Evolutionary conservation across 2,797 vertebrate genomes (phyloP), one percentile per base, ranked within the genome.

Genomic region (Orientallactaga sibirica): DNA sequence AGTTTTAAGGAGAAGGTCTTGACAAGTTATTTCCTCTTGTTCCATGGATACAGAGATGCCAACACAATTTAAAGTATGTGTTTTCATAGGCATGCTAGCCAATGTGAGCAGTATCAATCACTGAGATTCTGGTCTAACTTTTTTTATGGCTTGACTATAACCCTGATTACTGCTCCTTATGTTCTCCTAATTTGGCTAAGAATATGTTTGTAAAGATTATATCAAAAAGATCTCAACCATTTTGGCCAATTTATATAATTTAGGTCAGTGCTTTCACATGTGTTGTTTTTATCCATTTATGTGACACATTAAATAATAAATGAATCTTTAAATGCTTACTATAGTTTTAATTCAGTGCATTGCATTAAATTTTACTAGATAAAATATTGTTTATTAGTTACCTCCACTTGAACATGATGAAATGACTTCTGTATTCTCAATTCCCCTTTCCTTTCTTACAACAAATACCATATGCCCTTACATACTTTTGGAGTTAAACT

Each of bases 401-500:
- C 70, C 18, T 93, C 22, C 84, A 25, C 8, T 70, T 85, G 78
- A 88, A 85, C 33, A 41, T 71, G 41, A 84, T 48, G 41, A 20
- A 73, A 27, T 70, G 33, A 37, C 41, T 83, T 70, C 78, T 75
- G 2, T 37, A 83, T 37, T 81, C 27, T 90, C 61, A 73, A 22
- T 22, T 58, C 18, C 9, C 27, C 22, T 95, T 37, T 83, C 22
- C 14, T 3, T 74, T 96, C 80, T 94, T 20, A 70, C 16, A 84
- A 66, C 1, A 3, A 90, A 82, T 66, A 76, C 24, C 61, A 58
- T 41, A 89, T 86, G 74, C 92, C 92, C 88, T 64, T 77, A 82
- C 29, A 62, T 81, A 22, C 88, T 95, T 93, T 24, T 86, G 58
- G 76, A 91, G 66, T 90, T 95, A 86, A 94, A 95, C 73, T 93